Evolutionary conservation across 2,888 invertebrate genomes (phyloP), one percentile per base, ranked within the genome.

Genomic region (Tethea ocularis): DNA sequence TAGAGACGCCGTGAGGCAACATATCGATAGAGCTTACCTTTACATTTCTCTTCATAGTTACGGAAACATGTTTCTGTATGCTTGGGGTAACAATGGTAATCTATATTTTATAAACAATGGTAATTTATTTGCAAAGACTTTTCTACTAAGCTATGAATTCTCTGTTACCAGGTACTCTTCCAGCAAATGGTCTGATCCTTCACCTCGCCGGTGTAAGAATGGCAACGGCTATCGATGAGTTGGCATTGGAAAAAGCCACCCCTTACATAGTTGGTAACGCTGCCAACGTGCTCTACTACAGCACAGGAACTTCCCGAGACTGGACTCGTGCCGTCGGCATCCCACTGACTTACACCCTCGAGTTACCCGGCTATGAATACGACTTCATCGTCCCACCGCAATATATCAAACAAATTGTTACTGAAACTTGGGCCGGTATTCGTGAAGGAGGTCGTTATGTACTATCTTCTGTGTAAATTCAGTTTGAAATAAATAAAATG

Each of bases 1-100:
- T 46, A 89, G 95, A n/a, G 93, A 95, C 67, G 88, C 77, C 0
- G 93, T 95, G 55, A 75, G 95, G 61, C 81, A 89, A 1, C 82
- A 94, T 10, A 76, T 93, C 3, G 74, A 86, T 2, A 84, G 93
- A 24, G 85, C 95, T 33, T 91, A 94, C 56, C 87, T 96, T 62
- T 97, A 97, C 81, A 84, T 97, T 51, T 95, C 96, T 0, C 82
- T 97, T 36, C 97, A 97, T 80, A 96, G 97, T 46, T 96, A 93
- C 76, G 97, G 97, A 62, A 94, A 94, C 64, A 95, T 94, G 84
- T 83, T 96, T 65, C 82, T 96, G 0, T 96, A 96, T 72, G 95
- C 96, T 29, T 96, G 95, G 95, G 96, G 96, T 38, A 96, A 94
- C 65, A 94, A 94, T 46, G 87, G 88, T 84, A 85, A 51, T 51